A percentile compares a stretch with the other conserved stretches of the same genome.
Evolutionary conservation across 2,797 vertebrate species (phyloP).

Genomic region (Poecilia wingei): DNA sequence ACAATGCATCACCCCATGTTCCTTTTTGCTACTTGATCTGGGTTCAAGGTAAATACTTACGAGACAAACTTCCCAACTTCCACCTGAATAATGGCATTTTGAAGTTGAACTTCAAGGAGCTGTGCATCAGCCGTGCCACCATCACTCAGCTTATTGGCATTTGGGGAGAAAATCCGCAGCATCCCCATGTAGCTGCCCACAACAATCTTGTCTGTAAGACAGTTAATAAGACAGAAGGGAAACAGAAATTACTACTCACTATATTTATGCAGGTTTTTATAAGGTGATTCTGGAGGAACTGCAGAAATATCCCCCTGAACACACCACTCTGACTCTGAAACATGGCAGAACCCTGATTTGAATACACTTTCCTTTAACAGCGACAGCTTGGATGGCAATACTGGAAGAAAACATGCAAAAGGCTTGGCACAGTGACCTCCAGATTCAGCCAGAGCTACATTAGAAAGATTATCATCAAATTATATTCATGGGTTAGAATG

Average conservation of each 20-base stretch:
- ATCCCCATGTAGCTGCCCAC: slow-evolving; percentile 95
- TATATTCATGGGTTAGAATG: not conserved
- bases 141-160: slow-evolving; percentile 81
- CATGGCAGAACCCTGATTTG: not conserved
- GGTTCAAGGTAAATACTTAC: slow-evolving; percentile 83
- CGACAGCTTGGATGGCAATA: not conserved
- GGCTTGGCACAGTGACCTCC: not conserved
- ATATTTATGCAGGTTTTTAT: not conserved
- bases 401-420: not conserved
- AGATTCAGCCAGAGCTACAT: not conserved
- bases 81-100: slow-evolving; percentile 91
- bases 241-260: not conserved
- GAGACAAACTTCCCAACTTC: slow-evolving; percentile 97
- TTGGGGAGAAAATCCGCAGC: slow-evolving; percentile 90
- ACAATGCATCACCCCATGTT: not conserved
- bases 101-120: slow-evolving; percentile 91
- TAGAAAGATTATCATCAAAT: not conserved
- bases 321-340: not conserved
- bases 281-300: not conserved
- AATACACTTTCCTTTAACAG: not conserved
- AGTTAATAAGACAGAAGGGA: slow-evolving; percentile 11
- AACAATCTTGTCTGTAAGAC: slow-evolving; percentile 89
- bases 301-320: not conserved
- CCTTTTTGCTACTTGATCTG: not conserved
- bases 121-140: slow-evolving; percentile 82